A percentile compares a stretch with the other conserved stretches of the same genome.
Evolutionary conservation across 2,113 vertebrate genomes (phyloP).

Genomic region (Indicator maculatus): DNA sequence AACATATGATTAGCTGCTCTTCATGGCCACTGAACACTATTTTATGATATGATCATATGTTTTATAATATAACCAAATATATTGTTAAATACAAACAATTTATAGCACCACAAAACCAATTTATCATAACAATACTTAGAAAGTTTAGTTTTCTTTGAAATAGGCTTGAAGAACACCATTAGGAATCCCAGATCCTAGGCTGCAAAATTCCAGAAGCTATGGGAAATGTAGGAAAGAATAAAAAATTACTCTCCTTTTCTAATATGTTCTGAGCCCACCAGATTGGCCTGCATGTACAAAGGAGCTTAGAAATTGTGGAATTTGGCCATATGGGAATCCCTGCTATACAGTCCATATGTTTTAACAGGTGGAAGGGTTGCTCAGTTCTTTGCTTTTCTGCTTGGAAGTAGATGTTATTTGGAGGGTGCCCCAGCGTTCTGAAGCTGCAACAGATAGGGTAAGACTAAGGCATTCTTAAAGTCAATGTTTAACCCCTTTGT

Average conservation of each 20-base stretch:
- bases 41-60: not conserved
- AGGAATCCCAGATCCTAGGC: not conserved
- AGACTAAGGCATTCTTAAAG: not conserved
- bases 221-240: not conserved
- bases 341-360: not conserved
- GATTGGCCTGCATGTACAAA: not conserved
- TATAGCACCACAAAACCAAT: not conserved
- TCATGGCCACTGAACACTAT: not conserved
- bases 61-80: not conserved
- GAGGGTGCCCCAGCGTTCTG: not conserved
- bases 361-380: not conserved
- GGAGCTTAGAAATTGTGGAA: not conserved
- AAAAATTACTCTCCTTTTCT: not conserved
- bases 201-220: not conserved
- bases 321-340: conserved; percentile 9
- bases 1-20: not conserved
- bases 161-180: not conserved
- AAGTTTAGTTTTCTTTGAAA: not conserved
- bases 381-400: not conserved
- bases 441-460: not conserved
- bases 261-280: not conserved
- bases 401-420: not conserved
- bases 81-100: not conserved
- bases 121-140: not conserved
- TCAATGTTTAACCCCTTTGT: not conserved